Evolutionary conservation across 2,797 vertebrate species (phyloP).

Genomic region (Setipinna tenuifilis): DNA sequence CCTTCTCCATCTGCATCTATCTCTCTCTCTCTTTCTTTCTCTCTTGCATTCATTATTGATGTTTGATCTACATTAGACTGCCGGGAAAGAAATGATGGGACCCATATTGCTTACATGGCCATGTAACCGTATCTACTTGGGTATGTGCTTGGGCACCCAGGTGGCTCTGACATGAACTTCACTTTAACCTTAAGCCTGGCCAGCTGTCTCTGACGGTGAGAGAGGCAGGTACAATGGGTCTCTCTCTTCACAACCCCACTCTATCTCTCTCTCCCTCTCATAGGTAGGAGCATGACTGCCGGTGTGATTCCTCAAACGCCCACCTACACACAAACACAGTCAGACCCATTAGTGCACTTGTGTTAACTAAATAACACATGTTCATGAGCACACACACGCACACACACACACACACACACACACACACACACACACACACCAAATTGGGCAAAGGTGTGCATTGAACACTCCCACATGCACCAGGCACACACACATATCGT

Average conservation of each 20-base stretch:
- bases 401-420: conserved; percentile 7
- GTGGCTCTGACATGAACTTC: conserved; percentile 20
- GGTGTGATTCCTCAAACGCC: no score
- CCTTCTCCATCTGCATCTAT: not conserved
- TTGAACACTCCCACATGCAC: no score
- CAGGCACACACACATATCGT: no score
- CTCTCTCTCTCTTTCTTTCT: conserved; percentile 33
- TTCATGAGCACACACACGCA: not conserved
- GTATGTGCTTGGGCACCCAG: conserved; percentile 8
- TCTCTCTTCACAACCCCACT: no score
- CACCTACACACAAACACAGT: no score
- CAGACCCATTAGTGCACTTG: no score
- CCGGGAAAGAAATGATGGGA: not conserved
- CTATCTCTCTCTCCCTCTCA: no score
- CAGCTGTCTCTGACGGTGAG: not conserved
- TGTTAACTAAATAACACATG: not conserved
- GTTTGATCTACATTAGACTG: not conserved
- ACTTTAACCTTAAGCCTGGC: not conserved
- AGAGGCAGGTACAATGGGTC: not conserved
- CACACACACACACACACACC: not conserved
- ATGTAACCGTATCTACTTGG: conserved; percentile 14
- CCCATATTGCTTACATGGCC: conserved; percentile 18
- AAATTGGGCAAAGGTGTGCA: no score
- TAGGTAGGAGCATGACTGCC: no score
- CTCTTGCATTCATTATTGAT: conserved; percentile 5